phyloP scores from a whole-genome alignment of 2,113 vertebrate genomes.

The Daubentonia madagascariensis region DNA sequence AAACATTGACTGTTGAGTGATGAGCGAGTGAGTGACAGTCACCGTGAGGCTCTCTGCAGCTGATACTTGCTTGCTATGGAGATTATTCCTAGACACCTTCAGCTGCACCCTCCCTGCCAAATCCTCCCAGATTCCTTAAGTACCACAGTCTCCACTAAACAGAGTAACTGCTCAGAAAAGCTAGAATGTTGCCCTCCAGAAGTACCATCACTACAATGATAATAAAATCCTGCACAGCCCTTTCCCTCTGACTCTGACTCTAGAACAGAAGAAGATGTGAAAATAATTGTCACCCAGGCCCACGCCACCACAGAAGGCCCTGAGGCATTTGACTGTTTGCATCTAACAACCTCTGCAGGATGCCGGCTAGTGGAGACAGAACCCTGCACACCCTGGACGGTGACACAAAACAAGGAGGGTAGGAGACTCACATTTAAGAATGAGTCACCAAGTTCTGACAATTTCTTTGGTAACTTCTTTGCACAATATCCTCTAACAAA shows the following conservation, averaged over 20 bases:
- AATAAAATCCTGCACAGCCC: not conserved
- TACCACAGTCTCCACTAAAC: not conserved
- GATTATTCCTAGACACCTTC: not conserved
- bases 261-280: not conserved
- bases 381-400: not conserved
- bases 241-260: not conserved
- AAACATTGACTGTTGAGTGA: not conserved
- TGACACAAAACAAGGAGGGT: not conserved
- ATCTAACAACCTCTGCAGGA: not conserved
- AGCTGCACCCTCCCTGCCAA: not conserved
- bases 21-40: not conserved
- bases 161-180: not conserved
- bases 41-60: not conserved
- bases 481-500: not conserved
- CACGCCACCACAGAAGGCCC: not conserved
- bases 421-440: not conserved
- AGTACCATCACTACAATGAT: not conserved
- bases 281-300: not conserved
- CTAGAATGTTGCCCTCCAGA: not conserved
- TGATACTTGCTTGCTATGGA: not conserved
- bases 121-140: not conserved
- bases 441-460: not conserved
- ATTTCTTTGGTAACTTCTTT: not conserved
- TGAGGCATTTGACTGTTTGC: too few species aligned
- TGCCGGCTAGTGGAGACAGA: not conserved